These are phyloP conservation scores for Tapera naevia DNA, from an alignment of 2,797 vertebrate species.

Conservation along the genomic window DNA sequence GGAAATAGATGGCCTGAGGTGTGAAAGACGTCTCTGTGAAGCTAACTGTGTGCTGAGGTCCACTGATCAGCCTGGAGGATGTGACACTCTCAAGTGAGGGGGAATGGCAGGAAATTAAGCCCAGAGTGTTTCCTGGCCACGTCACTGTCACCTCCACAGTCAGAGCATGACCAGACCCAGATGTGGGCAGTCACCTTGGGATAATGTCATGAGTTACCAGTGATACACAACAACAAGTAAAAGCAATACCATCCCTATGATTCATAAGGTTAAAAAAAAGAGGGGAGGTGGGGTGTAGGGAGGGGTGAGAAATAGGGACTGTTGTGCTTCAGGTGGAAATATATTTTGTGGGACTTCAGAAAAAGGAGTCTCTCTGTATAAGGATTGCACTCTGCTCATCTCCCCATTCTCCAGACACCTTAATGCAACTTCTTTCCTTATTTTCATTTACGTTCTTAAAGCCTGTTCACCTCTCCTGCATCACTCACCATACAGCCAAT, in stretches of 20 bases:
- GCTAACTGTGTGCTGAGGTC: background rate
- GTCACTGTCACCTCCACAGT: background rate
- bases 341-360: background rate
- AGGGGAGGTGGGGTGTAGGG: accelerated
- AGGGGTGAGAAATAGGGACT: background rate
- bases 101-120: constrained; percentile 24
- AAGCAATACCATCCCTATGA: background rate
- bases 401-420: background rate
- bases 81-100: background rate
- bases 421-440: background rate
- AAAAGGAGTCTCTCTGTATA: background rate
- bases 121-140: background rate
- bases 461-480: background rate
- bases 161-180: background rate
- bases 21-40: constrained; percentile 13
- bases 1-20: background rate
- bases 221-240: background rate
- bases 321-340: background rate
- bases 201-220: background rate
- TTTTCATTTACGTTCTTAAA: background rate
- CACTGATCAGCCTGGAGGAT: background rate
- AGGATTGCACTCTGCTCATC: background rate
- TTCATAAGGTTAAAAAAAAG: background rate
- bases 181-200: background rate
- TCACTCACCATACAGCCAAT: background rate